Percentiles rank a stretch among this genome's conserved stretches.
These are phyloP conservation scores for Henricia sp. DNA, from an alignment of 53 echinoderm and acorn worm genomes.

Conservation along the genomic window DNA sequence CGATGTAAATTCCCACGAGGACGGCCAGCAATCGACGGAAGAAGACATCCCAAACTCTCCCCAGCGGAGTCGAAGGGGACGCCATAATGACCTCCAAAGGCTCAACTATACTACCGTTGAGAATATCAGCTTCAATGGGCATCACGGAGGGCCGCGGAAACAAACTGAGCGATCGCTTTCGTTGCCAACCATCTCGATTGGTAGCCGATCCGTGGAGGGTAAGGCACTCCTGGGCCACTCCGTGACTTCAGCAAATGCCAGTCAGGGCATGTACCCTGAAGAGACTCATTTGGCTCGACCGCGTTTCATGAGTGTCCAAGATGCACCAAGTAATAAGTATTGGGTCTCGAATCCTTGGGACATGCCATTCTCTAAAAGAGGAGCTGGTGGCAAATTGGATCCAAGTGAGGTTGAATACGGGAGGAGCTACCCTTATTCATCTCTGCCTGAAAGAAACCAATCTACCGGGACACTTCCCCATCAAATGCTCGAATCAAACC, in stretches of 20 bases:
- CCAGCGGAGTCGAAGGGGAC: conserved; percentile 58
- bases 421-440: not conserved
- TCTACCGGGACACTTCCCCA: conserved; percentile 1
- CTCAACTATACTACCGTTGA: conserved; percentile 82
- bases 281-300: conserved; percentile 13
- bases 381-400: conserved; percentile 44
- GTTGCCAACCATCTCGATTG: conserved; percentile 63
- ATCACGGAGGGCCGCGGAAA: conserved; percentile 34
- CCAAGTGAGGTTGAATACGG: conserved; percentile 45
- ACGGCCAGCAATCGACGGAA: conserved; percentile 51
- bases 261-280: not conserved
- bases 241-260: not conserved
- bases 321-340: not conserved
- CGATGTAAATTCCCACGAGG: conserved; percentile 78
- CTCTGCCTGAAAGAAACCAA: not conserved
- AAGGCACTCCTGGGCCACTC: conserved; percentile 1
- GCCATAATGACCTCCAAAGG: conserved; percentile 69
- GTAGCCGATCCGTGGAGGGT: not conserved
- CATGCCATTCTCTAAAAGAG: not conserved
- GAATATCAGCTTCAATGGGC: conserved; percentile 75
- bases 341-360: not conserved
- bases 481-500: conserved; percentile 24
- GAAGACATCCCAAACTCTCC: conserved; percentile 71
- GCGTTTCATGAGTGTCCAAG: conserved; percentile 53
- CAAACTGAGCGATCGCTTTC: conserved; percentile 75